Evolutionary conservation across 2,888 invertebrate species (phyloP).

Genomic region (Drosophila austrosaltans): DNA sequence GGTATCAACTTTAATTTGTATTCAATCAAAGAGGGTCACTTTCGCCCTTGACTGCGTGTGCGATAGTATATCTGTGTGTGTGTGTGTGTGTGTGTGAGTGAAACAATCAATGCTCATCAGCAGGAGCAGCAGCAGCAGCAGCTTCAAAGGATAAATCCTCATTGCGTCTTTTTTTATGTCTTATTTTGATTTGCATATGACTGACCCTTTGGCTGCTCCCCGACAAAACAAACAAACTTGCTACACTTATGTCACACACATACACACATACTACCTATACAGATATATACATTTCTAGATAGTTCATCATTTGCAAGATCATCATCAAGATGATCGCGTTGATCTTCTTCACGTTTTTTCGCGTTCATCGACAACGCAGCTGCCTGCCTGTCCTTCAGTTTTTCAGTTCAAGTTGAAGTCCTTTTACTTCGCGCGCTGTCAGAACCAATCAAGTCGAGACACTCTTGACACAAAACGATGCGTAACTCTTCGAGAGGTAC

Average conservation of each 20-base stretch:
- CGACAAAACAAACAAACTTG: conserved; percentile 68
- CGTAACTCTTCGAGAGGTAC: conserved; percentile 75
- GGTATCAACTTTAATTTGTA: conserved; percentile 65
- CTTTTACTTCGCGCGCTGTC: conserved; percentile 75
- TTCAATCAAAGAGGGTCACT: conserved; percentile 68
- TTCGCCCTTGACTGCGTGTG: conserved; percentile 48
- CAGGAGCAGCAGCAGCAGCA: conserved; percentile 35
- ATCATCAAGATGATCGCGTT: conserved; percentile 57
- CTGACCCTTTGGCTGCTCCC: conserved; percentile 62
- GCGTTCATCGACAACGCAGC: conserved; percentile 51
- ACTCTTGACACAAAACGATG: conserved; percentile 76
- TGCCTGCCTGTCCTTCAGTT: conserved; percentile 47
- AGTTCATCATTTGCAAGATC: conserved; percentile 45
- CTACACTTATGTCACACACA: conserved; percentile 72
- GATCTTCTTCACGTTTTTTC: conserved; percentile 26
- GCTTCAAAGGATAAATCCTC: conserved; percentile 54
- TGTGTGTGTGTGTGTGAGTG: conserved; percentile 16
- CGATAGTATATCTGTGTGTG: conserved; percentile 25
- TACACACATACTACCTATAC: conserved; percentile 51
- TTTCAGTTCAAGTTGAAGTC: conserved; percentile 29
- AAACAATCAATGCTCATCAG: conserved; percentile 78
- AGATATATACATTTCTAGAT: conserved; percentile 44
- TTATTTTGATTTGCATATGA: conserved; percentile 68
- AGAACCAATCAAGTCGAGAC: conserved; percentile 79
- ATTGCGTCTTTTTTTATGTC: neutral